Base-by-base conservation (phyloP, 2,888 invertebrate genomes). In the Lasioglossum morio region DNA sequence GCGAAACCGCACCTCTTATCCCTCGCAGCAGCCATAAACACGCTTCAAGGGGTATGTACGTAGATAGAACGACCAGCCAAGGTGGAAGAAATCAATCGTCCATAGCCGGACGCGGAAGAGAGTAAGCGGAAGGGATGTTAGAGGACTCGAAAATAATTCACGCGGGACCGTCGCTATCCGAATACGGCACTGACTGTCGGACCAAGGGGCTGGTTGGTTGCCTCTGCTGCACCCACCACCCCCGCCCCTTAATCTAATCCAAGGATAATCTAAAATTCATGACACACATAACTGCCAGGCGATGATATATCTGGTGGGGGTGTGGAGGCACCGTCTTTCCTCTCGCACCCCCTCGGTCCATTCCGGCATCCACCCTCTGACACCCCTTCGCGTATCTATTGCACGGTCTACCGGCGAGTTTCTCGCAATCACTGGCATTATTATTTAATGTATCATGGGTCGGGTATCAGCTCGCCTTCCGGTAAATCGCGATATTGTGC, bases 271-370 rank as follows among this genome's bases (percentile, higher is more conserved):
- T 93, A 94, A 94, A 94, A 94, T 94, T 94, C 94, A 94, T 94
- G 94, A 93, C 94, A 94, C 94, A 94, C 94, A 94, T 94, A 94
- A 94, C 94, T 94, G 94, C 94, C 94, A 94, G 94, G 94, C 94
- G 94, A 94, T 94, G 94, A 94, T 94, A 94, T 94, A 94, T 94
- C 93, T 94, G 93, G 92, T 89, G 90, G 93, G 92, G 92, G 91
- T 91, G 90, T 90, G 91, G 88, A 89, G 88, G 91, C 89, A 87
- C 76, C 87, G 85, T 89, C 90, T 89, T 87, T 82, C 84, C 87
- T 76, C 85, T 78, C 75, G 57, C 70, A 57, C 72, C 84, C 84
- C 60, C 79, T 77, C 70, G 69, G 69, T 73, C 77, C 82, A 57
- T 78, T 80, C 84, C 69, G 19, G 30, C 34, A 14, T 30, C 66